Percentiles rank a stretch among this genome's conserved stretches.
These are phyloP conservation scores for Hipposideros larvatus DNA, from an alignment of 2,797 vertebrate species.

Conservation along the genomic window DNA sequence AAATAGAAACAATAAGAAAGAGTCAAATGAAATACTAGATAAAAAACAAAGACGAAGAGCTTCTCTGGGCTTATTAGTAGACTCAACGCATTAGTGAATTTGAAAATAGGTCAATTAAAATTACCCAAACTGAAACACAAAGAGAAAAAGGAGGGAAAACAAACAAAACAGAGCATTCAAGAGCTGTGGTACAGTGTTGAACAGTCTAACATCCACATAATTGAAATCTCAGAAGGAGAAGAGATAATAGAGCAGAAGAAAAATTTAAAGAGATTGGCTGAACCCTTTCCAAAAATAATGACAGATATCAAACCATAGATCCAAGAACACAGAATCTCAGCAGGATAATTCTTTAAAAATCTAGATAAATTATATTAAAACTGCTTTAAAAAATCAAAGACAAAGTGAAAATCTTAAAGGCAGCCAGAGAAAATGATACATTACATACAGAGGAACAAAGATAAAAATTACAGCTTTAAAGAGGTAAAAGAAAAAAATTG, in stretches of 20 bases:
- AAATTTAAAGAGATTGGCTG: neutral
- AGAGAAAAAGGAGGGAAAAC: neutral
- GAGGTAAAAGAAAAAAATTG: neutral
- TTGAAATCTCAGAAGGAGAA: neutral
- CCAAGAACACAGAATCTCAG: neutral
- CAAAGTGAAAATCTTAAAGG: neutral
- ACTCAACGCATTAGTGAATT: neutral
- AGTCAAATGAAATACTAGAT: neutral
- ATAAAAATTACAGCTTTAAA: neutral
- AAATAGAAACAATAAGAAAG: neutral
- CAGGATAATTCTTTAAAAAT: neutral
- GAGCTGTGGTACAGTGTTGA: neutral
- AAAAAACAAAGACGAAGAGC: neutral
- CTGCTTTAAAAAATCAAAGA: neutral
- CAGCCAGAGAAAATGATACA: neutral
- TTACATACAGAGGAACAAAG: neutral
- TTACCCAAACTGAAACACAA: neutral
- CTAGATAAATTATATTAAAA: neutral
- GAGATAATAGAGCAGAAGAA: neutral
- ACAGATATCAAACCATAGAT: neutral
- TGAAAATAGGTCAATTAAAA: neutral
- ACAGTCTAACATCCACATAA: neutral
- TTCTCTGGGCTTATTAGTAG: neutral
- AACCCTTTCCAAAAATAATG: neutral
- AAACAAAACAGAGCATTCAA: neutral